A percentile compares a stretch with the other conserved stretches of the same genome.
Evolutionary conservation across 2,888 invertebrate genomes (phyloP).

Genomic region (Drosophila picticornis): DNA sequence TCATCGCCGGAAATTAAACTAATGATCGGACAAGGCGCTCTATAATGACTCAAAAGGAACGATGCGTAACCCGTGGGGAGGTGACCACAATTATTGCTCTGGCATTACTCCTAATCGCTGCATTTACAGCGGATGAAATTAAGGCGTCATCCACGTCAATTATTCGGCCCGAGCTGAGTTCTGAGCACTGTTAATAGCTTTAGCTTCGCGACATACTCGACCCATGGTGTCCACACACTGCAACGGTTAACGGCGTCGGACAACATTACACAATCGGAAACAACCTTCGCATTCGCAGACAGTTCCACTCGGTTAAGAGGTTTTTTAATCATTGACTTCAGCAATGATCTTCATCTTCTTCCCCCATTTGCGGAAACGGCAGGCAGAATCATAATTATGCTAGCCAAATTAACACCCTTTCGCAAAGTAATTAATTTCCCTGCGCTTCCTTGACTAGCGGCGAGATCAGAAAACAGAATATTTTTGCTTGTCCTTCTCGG

Average conservation of each 20-base stretch:
- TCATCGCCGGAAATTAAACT: slow-evolving; percentile 91
- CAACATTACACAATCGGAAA: slow-evolving; percentile 99
- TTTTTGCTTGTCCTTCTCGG: slow-evolving; percentile 92
- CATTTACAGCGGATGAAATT: slow-evolving; percentile 96
- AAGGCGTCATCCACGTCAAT: slow-evolving; percentile 94
- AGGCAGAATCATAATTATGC: slow-evolving; percentile 95
- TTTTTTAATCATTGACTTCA: slow-evolving; percentile 98
- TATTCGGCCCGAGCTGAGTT: slow-evolving; percentile 88
- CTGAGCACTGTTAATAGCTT: slow-evolving; percentile 95
- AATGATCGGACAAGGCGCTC: slow-evolving; percentile 96
- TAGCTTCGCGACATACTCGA: slow-evolving; percentile 97
- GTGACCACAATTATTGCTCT: slow-evolving; percentile 92
- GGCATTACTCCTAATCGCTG: slow-evolving; percentile 94
- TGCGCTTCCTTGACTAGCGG: slow-evolving; percentile 91
- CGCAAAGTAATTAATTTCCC: slow-evolving; percentile 89
- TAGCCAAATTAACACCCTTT: slow-evolving; percentile 98
- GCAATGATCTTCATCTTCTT: slow-evolving; percentile 96
- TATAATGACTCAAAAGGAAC: slow-evolving; percentile 95
- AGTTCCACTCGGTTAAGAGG: slow-evolving; percentile 97
- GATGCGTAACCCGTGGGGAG: slow-evolving; percentile 87
- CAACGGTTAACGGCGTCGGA: slow-evolving; percentile 97
- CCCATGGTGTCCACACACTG: slow-evolving; percentile 95
- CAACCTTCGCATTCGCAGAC: slow-evolving; percentile 94
- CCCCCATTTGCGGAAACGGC: slow-evolving; percentile 97
- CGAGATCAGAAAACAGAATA: slow-evolving; percentile 95